Conservation (phyloP, 2,888 invertebrate genomes). For the Portevinia maculata region DNA sequence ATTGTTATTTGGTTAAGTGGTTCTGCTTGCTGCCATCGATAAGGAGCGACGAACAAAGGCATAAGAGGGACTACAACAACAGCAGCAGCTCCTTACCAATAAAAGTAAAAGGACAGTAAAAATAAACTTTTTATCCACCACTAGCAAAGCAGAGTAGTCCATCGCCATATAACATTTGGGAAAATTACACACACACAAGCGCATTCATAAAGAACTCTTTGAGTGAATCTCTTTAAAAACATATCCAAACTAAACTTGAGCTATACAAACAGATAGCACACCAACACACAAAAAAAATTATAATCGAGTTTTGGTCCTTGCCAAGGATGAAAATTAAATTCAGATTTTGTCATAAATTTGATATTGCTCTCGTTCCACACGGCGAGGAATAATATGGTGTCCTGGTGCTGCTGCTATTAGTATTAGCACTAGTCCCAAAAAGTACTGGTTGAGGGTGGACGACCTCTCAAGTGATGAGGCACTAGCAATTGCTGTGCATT, state of each 20-base stretch:
- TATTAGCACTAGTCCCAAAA: conserved; percentile 2
- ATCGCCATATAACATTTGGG: conserved; percentile 40
- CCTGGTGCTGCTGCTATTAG: conserved; percentile 1
- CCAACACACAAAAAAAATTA: conserved; percentile 49
- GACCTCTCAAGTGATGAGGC: conserved; percentile 29
- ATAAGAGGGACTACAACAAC: conserved; percentile 44
- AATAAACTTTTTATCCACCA: conserved; percentile 43
- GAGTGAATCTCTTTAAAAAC: conserved; percentile 41
- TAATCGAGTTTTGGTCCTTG: conserved; percentile 69
- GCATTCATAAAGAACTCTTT: conserved; percentile 13
- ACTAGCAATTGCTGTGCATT: conserved; percentile 55
- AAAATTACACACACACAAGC: conserved; percentile 8
- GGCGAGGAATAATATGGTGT: conserved; percentile 7
- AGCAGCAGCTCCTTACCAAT: conserved; percentile 33
- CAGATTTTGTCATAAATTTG: conserved; percentile 71
- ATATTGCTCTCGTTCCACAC: conserved; percentile 55
- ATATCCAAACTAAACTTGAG: conserved; percentile 38
- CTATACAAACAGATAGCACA: conserved; percentile 37
- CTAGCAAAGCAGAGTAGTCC: conserved; percentile 11
- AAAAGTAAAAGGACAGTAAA: conserved; percentile 38
- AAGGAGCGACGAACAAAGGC: conserved; percentile 59
- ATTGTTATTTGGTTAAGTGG: conserved; percentile 73
- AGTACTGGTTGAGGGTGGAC: conserved; percentile 15
- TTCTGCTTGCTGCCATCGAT: conserved; percentile 72
- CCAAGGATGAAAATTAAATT: conserved; percentile 69